A percentile compares a stretch with the other conserved stretches of the same genome.
phyloP scores from a whole-genome alignment of 1,140 invertebrate genomes.

The Tetragnatha versicolor region DNA sequence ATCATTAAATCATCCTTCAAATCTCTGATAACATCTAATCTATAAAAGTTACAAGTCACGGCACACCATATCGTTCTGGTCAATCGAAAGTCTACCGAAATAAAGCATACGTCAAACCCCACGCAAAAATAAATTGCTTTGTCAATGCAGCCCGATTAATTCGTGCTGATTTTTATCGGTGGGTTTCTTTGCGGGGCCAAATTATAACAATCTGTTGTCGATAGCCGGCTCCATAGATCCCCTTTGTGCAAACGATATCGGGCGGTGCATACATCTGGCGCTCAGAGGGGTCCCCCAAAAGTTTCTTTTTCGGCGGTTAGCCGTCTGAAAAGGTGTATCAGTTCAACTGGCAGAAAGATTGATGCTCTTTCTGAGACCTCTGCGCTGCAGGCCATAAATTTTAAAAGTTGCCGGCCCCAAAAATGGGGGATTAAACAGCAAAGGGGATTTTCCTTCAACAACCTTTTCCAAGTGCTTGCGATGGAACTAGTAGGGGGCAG shows the following conservation, averaged over 20 bases:
- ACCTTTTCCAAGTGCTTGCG: constrained; percentile 7
- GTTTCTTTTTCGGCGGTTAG: constrained; percentile 32
- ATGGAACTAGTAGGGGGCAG: background rate
- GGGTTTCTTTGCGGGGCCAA: background rate
- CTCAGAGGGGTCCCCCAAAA: constrained; percentile 18
- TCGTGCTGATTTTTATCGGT: too few species aligned
- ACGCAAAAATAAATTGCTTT: too few species aligned
- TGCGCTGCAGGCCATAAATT: constrained; percentile 41
- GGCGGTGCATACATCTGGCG: constrained; percentile 24
- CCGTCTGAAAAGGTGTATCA: constrained; percentile 44
- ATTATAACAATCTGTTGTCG: background rate
- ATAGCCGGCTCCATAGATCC: constrained; percentile 15
- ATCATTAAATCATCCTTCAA: too few species aligned
- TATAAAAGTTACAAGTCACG: too few species aligned
- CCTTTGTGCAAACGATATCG: constrained; percentile 29
- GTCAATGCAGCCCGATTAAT: too few species aligned
- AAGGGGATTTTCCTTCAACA: constrained; percentile 9
- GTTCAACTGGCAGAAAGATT: constrained; percentile 51
- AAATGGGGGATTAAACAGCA: background rate
- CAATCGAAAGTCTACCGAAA: too few species aligned
- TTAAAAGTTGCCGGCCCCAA: background rate
- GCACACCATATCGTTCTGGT: too few species aligned
- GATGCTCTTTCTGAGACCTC: constrained; percentile 45
- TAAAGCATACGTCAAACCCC: too few species aligned
- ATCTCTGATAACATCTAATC: too few species aligned